Base-by-base conservation (phyloP, 2,113 vertebrate genomes). In the Tachycineta bicolor region DNA sequence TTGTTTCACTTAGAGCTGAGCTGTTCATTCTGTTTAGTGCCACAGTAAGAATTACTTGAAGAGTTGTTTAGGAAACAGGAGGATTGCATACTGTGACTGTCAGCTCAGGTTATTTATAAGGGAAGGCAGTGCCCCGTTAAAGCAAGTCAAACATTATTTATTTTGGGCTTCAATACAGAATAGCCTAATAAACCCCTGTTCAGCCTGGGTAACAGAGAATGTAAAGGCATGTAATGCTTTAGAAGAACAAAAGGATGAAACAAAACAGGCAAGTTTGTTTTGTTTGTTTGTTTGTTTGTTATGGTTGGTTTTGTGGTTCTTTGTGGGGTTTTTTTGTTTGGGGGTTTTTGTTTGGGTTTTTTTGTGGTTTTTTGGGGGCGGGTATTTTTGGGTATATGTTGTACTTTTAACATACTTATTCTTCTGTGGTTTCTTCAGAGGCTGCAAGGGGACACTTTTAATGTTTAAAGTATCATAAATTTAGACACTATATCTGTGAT, bases 101-200 rank as follows among this genome's bases (percentile, higher is more conserved):
- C 87, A 94, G 24, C 52, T 37, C n/a, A 46, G 9, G 31, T 90
- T 86, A 69, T 33, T 78, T 60, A 21, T 19, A 50, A 81, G 50
- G 81, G n/a, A 92, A 83, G 25, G 31, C 31, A 68, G 49, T 80
- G 33, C 34, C 41, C 33, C 68, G 37, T 77, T 92, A 79, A 94
- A 89, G 34, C 26, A 53, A 87, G 43, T 58, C 37, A 95, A 73
- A 76, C 90, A 52, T 70, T 34, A 49, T 55, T 92, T 94, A 15
- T 70, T 89, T 80, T 87, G 73, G 70, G 10, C 49, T 13, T 87
- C 2, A 5, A 73, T 80, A 67, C 47, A 73, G 37, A 81, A 22
- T 25, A 52, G n/a, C 34, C 34, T 53, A 59, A 53, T 60, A 87
- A 91, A 68, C 34, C 14, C 44, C 28, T 63, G 12, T 84, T 96